Evolutionary conservation across 2,113 vertebrate genomes (phyloP), one percentile per base, ranked within the genome.

Genomic region (Sprattus sprattus): DNA sequence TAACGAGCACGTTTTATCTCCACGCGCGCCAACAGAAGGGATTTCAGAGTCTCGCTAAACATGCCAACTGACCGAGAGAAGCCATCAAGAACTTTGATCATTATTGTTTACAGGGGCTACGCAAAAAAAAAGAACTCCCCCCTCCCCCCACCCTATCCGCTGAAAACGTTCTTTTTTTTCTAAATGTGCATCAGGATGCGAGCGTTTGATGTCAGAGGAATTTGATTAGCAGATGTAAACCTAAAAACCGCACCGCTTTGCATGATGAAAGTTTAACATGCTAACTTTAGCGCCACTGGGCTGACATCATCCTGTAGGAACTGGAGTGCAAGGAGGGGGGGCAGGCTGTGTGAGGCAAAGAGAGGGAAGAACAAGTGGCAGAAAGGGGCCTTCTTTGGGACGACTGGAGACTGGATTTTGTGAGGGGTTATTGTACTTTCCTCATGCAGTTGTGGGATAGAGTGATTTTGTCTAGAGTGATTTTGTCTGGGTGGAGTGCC

Each of bases 201-300:
- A n/a, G 8, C n/a, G 85, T 90, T 90, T 90, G 89, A 90, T 90
- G 87, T 90, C 75, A 82, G 85, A 84, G 84, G 4, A 71, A 87
- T 88, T 88, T 88, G 89, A 90, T 90, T 87, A 88, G 89, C 89
- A 88, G 86, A 88, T 90, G 86, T 82, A 87, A 86, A 75, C 67
- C 67, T 75, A 75, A 75, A 75, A 75, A 39, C 67, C 67, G 32
- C 67, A 75, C 28, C 1, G 67, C 67, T 28, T 75, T 13, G 25
- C 67, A 82, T 90, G 89, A 90, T 90, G 87, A 90, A 90, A 90
- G 89, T 83, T 54, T 46, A 87, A 86, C 82, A 87, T 84, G 84
- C 85, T 54, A 54, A 85, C 85, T 84, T 87, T 81, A 87, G 85
- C 84, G 81, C 82, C 81, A 67, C 84, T 84, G 82, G 83, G 13